A percentile compares a stretch with the other conserved stretches of the same genome.
Evolutionary conservation across 2,113 vertebrate genomes (phyloP).

Genomic region (Camelus dromedarius): DNA sequence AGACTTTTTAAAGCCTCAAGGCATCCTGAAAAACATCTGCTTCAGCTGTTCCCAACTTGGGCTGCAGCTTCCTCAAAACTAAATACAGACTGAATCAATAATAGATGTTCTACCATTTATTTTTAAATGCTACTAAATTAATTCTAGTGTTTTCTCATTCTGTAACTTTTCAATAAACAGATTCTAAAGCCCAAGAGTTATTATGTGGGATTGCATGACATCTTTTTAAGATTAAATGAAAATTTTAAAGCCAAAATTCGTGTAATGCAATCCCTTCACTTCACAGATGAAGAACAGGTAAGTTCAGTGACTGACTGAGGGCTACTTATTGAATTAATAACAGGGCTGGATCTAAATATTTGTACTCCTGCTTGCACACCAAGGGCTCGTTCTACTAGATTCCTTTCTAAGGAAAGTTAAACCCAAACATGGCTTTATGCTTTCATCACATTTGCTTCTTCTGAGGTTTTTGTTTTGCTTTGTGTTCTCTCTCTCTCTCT

Average conservation of each 20-base stretch:
- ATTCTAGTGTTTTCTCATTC: neutral
- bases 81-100: neutral
- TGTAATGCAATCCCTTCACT: neutral
- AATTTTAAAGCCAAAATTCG: conserved; percentile 1
- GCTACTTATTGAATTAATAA: neutral
- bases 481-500: too few relatives aligned
- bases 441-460: neutral
- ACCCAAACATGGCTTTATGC: neutral
- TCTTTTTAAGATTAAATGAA: conserved; percentile 38
- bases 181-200: neutral
- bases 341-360: neutral
- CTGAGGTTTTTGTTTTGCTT: neutral
- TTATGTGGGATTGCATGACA: neutral
- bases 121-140: conserved; percentile 4
- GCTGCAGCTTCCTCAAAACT: neutral
- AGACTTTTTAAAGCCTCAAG: neutral
- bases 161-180: neutral
- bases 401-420: neutral
- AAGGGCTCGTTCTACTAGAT: neutral
- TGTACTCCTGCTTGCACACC: neutral
- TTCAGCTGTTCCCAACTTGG: neutral
- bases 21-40: neutral
- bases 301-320: neutral
- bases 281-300: neutral
- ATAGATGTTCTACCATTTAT: neutral